Percentiles rank a stretch among this genome's conserved stretches.
These are phyloP conservation scores for Amiota mariae DNA, from an alignment of 2,888 invertebrate species.

Conservation along the genomic window DNA sequence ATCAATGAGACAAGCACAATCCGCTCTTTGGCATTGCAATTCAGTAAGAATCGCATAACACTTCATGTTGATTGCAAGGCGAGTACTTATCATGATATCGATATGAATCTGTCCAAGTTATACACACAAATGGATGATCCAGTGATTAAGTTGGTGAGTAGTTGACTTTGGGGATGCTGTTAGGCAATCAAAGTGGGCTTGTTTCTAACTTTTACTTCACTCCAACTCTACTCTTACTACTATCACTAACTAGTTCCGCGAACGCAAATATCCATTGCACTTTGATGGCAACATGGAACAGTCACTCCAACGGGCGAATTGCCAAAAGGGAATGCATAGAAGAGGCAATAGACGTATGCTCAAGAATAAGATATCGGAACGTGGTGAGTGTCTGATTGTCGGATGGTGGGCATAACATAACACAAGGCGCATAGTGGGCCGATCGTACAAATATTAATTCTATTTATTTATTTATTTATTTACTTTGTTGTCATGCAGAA, in stretches of 20 bases:
- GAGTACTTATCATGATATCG: conserved; percentile 70
- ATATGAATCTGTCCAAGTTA: conserved; percentile 70
- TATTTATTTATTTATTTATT: conserved; percentile 14
- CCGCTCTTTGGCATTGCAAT: conserved; percentile 71
- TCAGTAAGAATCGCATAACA: conserved; percentile 70
- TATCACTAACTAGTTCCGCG: conserved; percentile 66
- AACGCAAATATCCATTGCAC: conserved; percentile 73
- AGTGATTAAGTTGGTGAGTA: conserved; percentile 71
- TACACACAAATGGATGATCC: conserved; percentile 74
- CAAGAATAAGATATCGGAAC: conserved; percentile 70
- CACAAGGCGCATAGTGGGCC: conserved; percentile 39
- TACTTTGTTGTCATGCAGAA: conserved; percentile 55
- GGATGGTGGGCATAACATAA: background rate
- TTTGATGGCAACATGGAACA: conserved; percentile 72
- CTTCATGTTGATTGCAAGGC: conserved; percentile 72
- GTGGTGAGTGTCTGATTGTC: conserved; percentile 60
- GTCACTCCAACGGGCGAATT: conserved; percentile 72
- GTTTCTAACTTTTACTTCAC: background rate
- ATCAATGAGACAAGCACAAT: conserved; percentile 74
- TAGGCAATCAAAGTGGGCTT: background rate
- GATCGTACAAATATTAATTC: background rate
- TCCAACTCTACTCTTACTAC: conserved; percentile 17
- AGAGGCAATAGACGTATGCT: conserved; percentile 71
- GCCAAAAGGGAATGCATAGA: conserved; percentile 70
- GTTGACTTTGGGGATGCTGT: conserved; percentile 37